Evolutionary conservation across 2,888 invertebrate species (phyloP).

Genomic region (Alsophila aescularia): DNA sequence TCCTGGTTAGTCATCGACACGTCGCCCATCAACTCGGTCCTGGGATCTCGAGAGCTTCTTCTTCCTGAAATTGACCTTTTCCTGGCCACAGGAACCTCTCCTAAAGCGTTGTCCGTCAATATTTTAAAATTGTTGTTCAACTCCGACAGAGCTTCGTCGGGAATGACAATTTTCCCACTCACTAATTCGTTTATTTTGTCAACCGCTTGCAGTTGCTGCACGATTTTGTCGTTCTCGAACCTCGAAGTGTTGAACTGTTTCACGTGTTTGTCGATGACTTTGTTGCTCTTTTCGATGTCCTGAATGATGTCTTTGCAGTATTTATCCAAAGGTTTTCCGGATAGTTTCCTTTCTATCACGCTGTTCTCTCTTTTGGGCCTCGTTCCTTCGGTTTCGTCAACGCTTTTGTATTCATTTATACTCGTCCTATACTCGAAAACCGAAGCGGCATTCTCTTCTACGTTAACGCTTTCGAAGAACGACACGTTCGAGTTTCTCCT

Average conservation of each 20-base stretch:
- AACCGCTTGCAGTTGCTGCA: conserved; percentile 77
- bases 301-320: conserved; percentile 77
- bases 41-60: conserved; percentile 54
- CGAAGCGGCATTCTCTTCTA: conserved; percentile 52
- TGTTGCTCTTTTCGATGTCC: conserved; percentile 73
- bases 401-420: conserved; percentile 44
- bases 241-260: conserved; percentile 73
- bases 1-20: conserved; percentile 73
- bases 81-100: conserved; percentile 50
- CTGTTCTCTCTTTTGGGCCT: conserved; percentile 47
- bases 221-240: conserved; percentile 76
- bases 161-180: conserved; percentile 60
- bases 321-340: conserved; percentile 67
- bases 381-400: conserved; percentile 44
- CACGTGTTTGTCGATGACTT: conserved; percentile 80
- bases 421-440: conserved; percentile 46
- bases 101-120: conserved; percentile 65
- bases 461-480: conserved; percentile 55
- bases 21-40: conserved; percentile 63
- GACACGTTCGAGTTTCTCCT: conserved; percentile 66
- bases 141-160: conserved; percentile 62
- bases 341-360: conserved; percentile 53
- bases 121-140: conserved; percentile 76
- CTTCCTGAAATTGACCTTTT: conserved; percentile 68
- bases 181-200: conserved; percentile 80